Evolutionary conservation across 2,797 vertebrate species (phyloP).

Genomic region (Oreochromis grahami): DNA sequence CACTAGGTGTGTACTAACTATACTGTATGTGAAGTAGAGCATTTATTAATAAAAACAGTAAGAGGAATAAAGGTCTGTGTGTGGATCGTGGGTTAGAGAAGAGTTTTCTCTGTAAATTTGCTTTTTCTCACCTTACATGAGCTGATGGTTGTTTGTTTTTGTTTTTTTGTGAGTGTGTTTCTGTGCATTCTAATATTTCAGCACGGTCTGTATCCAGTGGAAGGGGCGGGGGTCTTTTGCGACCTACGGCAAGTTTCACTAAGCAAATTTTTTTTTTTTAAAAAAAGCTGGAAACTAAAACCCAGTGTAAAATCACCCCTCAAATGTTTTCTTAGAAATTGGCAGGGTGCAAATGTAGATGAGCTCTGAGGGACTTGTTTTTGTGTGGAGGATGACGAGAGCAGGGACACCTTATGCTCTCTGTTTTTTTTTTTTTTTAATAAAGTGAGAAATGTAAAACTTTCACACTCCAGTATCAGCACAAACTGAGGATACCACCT

Average conservation of each 20-base stretch:
- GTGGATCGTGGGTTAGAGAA: constrained; percentile 17
- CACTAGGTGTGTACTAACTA: background rate
- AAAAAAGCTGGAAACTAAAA: background rate
- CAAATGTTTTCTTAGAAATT: background rate
- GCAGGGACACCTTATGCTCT: background rate
- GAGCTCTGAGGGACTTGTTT: background rate
- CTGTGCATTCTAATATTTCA: constrained; percentile 39
- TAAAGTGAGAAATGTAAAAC: constrained; percentile 16
- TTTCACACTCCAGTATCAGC: constrained; percentile 46
- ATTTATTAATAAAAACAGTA: constrained; percentile 1
- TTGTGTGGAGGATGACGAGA: background rate
- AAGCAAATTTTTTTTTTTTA: background rate
- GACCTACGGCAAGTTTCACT: background rate
- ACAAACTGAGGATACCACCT: constrained; percentile 46
- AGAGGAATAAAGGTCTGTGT: background rate
- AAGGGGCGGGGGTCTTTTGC: background rate
- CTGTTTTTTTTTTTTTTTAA: background rate
- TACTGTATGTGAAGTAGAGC: constrained; percentile 11
- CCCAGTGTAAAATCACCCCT: background rate
- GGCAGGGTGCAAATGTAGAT: background rate
- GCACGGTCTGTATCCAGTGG: constrained; percentile 42
- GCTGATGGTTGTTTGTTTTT: background rate
- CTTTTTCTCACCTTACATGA: constrained; percentile 18
- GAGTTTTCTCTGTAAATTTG: constrained; percentile 26
- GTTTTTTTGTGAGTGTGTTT: background rate